These are phyloP conservation scores for Aurelia sp. DNA, from an alignment of 30 jellyfish, hydroid and myxozoan genomes.

Conservation along the genomic window DNA sequence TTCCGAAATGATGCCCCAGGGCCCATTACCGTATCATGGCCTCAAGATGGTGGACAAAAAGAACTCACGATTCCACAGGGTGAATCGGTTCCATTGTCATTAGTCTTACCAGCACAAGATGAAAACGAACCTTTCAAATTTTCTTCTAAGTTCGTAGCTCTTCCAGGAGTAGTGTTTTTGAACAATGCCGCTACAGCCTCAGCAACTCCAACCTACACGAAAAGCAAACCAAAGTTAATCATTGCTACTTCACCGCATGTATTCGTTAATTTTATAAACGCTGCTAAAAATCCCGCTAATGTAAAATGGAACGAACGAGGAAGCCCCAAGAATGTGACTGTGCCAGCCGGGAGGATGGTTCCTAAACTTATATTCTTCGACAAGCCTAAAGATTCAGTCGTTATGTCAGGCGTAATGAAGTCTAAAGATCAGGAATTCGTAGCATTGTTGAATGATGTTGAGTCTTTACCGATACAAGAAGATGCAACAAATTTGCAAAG, in stretches of 20 bases:
- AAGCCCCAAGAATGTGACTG: not conserved
- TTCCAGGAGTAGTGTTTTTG: constrained; percentile 9
- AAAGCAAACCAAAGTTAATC: not conserved
- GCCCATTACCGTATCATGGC: not conserved
- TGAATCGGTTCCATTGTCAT: not conserved
- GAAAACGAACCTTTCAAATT: not conserved
- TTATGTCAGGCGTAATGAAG: not conserved
- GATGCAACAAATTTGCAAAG: not conserved
- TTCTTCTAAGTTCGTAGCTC: not conserved
- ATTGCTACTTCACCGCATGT: constrained; percentile 2
- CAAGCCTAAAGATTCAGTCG: constrained; percentile 3
- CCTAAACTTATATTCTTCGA: not conserved
- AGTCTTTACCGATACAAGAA: constrained; percentile 1
- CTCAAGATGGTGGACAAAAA: not conserved
- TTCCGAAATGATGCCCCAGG: constrained; percentile 2
- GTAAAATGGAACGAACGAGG: constrained; percentile 1
- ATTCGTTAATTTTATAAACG: not conserved
- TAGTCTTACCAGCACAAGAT: not conserved
- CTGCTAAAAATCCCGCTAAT: not conserved
- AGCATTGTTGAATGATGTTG: not conserved
- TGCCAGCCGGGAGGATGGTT: not conserved
- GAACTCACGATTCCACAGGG: not conserved
- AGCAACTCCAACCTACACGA: constrained; percentile 1
- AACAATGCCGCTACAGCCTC: not conserved
- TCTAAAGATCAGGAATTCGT: not conserved